Evolutionary conservation across 2,113 vertebrate species (phyloP).

Genomic region (Trichomycterus rosablanca): DNA sequence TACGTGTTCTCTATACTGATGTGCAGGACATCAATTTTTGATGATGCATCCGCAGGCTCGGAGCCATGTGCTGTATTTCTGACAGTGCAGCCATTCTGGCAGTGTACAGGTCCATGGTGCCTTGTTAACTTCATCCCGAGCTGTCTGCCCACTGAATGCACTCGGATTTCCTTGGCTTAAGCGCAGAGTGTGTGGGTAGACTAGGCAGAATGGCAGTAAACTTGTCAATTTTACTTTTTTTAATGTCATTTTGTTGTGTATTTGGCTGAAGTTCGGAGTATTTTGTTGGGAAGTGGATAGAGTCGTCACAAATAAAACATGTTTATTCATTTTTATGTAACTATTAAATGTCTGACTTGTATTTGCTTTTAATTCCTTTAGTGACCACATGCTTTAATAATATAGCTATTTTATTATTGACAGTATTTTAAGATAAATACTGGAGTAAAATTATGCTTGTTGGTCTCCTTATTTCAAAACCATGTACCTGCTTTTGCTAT

Average conservation of each 20-base stretch:
- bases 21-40: constrained; percentile 69
- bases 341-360: no score
- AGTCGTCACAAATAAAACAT: no score
- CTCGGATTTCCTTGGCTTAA: constrained; percentile 21
- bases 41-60: constrained; percentile 48
- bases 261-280: background rate
- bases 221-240: constrained; percentile 5
- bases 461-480: no score
- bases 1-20: constrained; percentile 77
- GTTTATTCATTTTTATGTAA: no score
- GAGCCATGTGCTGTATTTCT: constrained; percentile 40
- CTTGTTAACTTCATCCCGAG: constrained; percentile 47
- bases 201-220: constrained; percentile 7
- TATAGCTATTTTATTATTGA: no score
- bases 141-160: constrained; percentile 33
- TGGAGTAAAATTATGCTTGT: no score
- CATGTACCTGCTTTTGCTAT: no score
- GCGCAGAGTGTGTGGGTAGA: background rate
- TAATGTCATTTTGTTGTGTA: background rate
- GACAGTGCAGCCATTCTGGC: constrained; percentile 23
- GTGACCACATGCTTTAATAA: no score
- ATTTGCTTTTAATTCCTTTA: no score
- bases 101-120: constrained; percentile 31
- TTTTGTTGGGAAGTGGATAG: background rate
- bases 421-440: no score